Conservation (phyloP, 2,888 invertebrate species). For the Aphidius colemani region DNA sequence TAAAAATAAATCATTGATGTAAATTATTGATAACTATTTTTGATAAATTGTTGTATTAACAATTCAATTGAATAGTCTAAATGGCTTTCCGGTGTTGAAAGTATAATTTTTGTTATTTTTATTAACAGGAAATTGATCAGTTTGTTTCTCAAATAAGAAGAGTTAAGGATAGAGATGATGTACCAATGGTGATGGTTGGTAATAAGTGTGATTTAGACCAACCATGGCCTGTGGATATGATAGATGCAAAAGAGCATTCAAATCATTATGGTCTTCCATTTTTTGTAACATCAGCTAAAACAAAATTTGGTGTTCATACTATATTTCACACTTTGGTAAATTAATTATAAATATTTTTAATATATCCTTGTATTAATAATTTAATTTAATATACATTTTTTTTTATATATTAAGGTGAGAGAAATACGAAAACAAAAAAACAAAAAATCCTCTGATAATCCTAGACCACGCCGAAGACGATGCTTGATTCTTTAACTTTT, state of each 20-base stretch:
- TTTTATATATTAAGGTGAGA: slow-evolving; percentile 45
- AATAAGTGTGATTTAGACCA: slow-evolving; percentile 98
- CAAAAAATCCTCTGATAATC: slow-evolving; percentile 41
- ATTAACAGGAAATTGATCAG: no score
- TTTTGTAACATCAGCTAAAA: slow-evolving; percentile 98
- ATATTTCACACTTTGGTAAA: slow-evolving; percentile 98
- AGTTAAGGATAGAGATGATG: slow-evolving; percentile 99
- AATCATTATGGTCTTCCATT: slow-evolving; percentile 95
- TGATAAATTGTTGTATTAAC: no score
- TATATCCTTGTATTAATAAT: no score
- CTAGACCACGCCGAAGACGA: no score
- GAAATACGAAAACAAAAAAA: slow-evolving; percentile 97
- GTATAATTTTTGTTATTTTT: no score
- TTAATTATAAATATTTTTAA: slow-evolving; percentile 18
- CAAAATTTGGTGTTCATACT: slow-evolving; percentile 98
- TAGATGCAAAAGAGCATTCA: slow-evolving; percentile 91
- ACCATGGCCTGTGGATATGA: slow-evolving; percentile 92
- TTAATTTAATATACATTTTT: background rate
- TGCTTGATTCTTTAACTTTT: no score
- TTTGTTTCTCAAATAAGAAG: slow-evolving; percentile 80
- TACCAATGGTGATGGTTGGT: slow-evolving; percentile 98
- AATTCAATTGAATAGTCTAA: no score
- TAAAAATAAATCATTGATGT: no score
- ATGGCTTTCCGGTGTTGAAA: no score
- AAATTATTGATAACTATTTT: no score